phyloP scores from a whole-genome alignment of 2,888 invertebrate genomes.

The Torymus auratus region DNA sequence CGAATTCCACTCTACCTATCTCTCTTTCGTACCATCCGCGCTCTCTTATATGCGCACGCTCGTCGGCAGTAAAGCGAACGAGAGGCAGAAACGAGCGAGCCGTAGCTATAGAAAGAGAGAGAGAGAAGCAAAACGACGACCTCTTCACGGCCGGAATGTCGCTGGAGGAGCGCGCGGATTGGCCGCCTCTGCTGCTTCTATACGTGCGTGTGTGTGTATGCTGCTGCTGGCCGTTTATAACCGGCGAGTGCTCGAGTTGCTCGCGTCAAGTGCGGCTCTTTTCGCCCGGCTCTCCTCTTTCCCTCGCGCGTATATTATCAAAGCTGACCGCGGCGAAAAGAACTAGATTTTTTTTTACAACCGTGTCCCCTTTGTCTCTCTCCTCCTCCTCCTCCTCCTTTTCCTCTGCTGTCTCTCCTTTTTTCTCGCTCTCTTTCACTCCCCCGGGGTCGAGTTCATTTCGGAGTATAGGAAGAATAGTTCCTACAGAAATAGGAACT shows the following conservation, averaged over 20 bases:
- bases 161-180: conserved; percentile 53
- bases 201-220: too few relatives aligned
- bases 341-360: not conserved
- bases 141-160: conserved; percentile 56
- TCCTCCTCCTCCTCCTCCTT: too few relatives aligned
- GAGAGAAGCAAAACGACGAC: conserved; percentile 47
- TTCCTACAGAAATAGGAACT: too few relatives aligned
- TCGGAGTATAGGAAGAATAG: too few relatives aligned
- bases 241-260: conserved; percentile 26
- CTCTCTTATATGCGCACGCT: not conserved
- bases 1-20: conserved; percentile 30
- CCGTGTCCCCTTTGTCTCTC: not conserved
- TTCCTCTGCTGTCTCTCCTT: not conserved
- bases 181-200: conserved; percentile 39
- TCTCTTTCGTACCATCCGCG: too few relatives aligned
- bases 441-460: not conserved
- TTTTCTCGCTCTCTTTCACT: not conserved
- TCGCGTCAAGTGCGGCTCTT: conserved; percentile 29
- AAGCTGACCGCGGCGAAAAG: not conserved
- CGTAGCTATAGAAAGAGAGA: conserved; percentile 2
- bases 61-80: conserved; percentile 8
- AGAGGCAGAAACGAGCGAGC: not conserved
- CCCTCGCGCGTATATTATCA: not conserved
- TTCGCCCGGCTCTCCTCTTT: not conserved
- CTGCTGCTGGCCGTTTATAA: conserved; percentile 41